Evolutionary conservation across 1,140 invertebrate genomes (phyloP), one percentile per base, ranked within the genome.

Genomic region (Leptinotarsa defecta): DNA sequence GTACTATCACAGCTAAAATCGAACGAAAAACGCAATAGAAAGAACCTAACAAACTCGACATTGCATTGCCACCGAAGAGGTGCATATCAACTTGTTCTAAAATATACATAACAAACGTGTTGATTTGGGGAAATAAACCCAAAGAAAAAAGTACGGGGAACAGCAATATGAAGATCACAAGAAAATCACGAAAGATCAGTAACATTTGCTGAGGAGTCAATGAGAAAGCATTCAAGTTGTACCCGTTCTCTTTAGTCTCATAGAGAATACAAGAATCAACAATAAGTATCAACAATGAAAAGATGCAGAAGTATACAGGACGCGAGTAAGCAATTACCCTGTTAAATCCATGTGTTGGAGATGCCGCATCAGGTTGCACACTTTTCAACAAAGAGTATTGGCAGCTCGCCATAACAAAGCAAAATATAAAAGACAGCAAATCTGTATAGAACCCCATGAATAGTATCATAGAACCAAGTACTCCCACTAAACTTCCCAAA

Each of bases 371-470:
- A 2, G 98, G 98, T 84, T 99, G 98, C 4, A 99, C 98, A 86
- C 96, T 98, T 87, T 99, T 99, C 17, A 99, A 87, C 67, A 99
- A 87, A 1, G 97, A 99, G 86, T 99, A 99, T 85, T 99, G 97
- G 85, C 96, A 98, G 13, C 96, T 93, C 13, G 97, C 97, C 64
- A 99, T 96, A 24, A 99, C 94, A 80, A 98, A 96, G 87, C 97
- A 99, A 85, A 99, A 97, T 76, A 98, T 88, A 86, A 99, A 96
- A 5, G 97, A 94, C 80, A 92, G 94, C 52, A 99, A 90, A 85
- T 99, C 98, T 79, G 92, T 91, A 86, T 97, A 99, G 83, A 98
- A 94, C 43, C 93, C 91, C 49, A 92, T 88, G 80, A 94, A 92
- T 2, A 99, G 88, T 17, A 99, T 89, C 61, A 94, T 85, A 1